Base-by-base conservation (phyloP, 2,888 invertebrate species). In the Cheilosia soror region DNA sequence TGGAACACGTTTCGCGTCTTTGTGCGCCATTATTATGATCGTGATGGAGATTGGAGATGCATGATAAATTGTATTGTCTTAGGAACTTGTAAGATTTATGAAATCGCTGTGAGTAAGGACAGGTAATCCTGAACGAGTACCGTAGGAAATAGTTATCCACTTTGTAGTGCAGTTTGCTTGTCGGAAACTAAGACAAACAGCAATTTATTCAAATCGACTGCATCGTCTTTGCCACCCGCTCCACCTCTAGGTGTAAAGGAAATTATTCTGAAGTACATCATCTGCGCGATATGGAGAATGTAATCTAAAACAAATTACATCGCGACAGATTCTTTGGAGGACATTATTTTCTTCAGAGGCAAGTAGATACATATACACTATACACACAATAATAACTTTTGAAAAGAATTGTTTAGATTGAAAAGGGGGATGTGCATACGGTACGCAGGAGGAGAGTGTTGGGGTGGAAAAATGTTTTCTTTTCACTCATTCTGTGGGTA, bases 291-390 rank as follows among this genome's bases (percentile, higher is more conserved):
- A 63, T 78, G 31, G 49, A 57, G 29, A 71, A 78, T 63, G 63
- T 57, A 78, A 63, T 71, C 49, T 29, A 53, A 71, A 78, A 63
- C 71, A 78, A 78, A 78, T 78, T 63, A 69, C 69, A 7, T 51
- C 49, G 47, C 57, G 33, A 20, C 47, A 57, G 55, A 42, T 13
- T 47, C 27, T 13, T 49, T 42, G 4, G 42, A 29, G 37, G 31
- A 65, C 42, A 31, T 47, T n/a, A n/a, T n/a, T n/a, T 44, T 49
- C 49, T 40, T 44, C 29, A 57, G 15, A 33, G n/a, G 13, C 0
- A 20, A 68, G 1, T 25, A 20, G 0, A 5, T 15, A 44, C 6
- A 6, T 47, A 20, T 47, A 20, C 20, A 20, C 20, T 20, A 20
- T 20, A 20, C 20, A 20, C 20, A 20, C 20, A 20, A 20, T 20